Conservation (phyloP, 2,888 invertebrate genomes). For the Pseudococcus viburni region DNA sequence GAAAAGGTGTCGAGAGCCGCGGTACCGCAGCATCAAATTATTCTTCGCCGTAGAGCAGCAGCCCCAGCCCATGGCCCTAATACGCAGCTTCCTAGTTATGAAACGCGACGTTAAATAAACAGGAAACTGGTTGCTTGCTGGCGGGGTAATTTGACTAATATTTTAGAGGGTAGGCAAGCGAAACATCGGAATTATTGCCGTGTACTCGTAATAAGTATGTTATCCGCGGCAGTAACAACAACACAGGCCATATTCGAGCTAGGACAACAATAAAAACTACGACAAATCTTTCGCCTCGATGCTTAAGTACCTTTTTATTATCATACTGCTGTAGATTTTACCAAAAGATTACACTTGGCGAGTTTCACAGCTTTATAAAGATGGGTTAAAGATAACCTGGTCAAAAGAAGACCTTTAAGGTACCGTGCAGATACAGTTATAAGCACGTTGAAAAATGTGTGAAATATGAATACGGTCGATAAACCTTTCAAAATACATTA, state of each 20-base stretch:
- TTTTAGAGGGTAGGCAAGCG: not conserved
- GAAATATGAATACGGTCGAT: constrained; percentile 47
- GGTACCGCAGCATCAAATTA: too few species aligned
- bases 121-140: not conserved
- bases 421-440: not conserved
- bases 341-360: constrained; percentile 3
- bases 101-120: constrained; percentile 18
- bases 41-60: not conserved
- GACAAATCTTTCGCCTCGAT: not conserved
- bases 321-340: not conserved
- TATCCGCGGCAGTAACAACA: not conserved
- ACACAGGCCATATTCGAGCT: not conserved
- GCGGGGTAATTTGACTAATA: constrained; percentile 51
- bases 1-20: not conserved
- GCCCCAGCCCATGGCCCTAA: not conserved
- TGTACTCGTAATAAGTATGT: not conserved
- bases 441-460: not conserved
- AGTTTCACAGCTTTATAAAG: not conserved
- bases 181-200: not conserved
- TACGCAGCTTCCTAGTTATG: constrained; percentile 21
- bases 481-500: constrained; percentile 52
- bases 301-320: constrained; percentile 36
- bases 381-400: constrained; percentile 29
- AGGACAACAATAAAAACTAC: not conserved
- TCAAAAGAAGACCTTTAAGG: not conserved